Evolutionary conservation across 2,888 invertebrate genomes (phyloP), one percentile per base, ranked within the genome.

Genomic region (Lithophane ornitopus): DNA sequence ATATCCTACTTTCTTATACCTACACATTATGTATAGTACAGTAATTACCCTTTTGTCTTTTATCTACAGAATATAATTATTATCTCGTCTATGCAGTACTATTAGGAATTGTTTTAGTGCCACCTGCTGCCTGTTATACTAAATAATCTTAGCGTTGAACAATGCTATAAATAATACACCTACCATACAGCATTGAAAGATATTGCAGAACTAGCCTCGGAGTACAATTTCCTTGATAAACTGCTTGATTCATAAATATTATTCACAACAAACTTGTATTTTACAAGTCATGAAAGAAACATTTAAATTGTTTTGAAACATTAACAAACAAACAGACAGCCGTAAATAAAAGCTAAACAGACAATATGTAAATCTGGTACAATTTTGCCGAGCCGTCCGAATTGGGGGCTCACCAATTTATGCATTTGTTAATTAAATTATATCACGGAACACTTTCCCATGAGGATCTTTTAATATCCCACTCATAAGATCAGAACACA

Each of bases 401-500:
- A 85, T 80, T 79, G 81, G 78, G 87, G 88, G 87, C 85, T 86
- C 88, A 88, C 87, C 91, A 92, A 92, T 92, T 92, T 90, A 90
- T 91, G 90, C 89, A 91, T 92, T 92, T 90, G 89, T 86, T 92
- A 94, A 94, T 94, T 94, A 93, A 94, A 94, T 94, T 92, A 92
- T 91, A 92, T 90, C 87, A 90, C 88, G 73, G 79, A 85, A 87
- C 89, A 88, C 90, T 90, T 82, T 91, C 91, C 91, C 92, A 89
- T 89, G 91, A 93, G 93, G 91, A 93, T 91, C 91, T 93, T 93
- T 93, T 93, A 94, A 94, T 92, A 93, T 92, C 90, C 89, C 90
- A 92, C 93, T 94, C 92, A 91, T 93, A 93, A 93, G 93, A 93
- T 93, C 91, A 91, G 91, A 92, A 92, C 89, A 91, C 92, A 93